Conservation (phyloP, 2,113 vertebrate species). For the Aythya baeri region DNA sequence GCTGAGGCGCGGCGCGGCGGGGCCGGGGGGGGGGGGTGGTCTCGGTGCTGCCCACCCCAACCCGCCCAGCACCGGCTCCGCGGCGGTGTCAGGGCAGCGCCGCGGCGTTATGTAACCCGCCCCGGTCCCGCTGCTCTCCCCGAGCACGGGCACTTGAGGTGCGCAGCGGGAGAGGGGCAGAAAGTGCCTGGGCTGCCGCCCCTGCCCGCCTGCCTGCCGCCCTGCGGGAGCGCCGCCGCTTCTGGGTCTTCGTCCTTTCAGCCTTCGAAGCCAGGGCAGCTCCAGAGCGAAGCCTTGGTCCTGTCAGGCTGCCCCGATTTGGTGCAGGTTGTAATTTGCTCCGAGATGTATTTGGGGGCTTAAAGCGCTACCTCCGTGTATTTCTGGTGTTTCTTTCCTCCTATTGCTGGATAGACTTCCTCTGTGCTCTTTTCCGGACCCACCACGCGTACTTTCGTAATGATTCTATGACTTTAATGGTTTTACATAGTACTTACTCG, state of each 20-base stretch:
- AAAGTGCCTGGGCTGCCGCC: neutral
- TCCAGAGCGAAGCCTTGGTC: neutral
- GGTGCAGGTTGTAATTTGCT: neutral
- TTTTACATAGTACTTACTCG: neutral
- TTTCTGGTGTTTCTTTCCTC: neutral
- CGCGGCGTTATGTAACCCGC: neutral
- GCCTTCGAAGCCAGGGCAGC: neutral
- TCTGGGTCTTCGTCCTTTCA: neutral
- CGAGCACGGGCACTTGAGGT: neutral
- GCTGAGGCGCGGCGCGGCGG: no score
- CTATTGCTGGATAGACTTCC: neutral
- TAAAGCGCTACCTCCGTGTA: neutral
- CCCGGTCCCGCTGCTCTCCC: neutral
- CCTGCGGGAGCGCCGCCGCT: neutral
- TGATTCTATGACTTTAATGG: neutral
- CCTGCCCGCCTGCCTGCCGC: neutral
- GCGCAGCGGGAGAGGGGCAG: no score
- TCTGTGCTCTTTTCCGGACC: neutral
- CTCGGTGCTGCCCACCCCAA: no score
- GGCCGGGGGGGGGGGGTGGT: no score
- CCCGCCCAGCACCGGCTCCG: no score
- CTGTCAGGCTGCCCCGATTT: neutral
- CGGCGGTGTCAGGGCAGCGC: no score
- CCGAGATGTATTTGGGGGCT: neutral
- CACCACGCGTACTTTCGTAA: neutral